Conservation (phyloP, 2,888 invertebrate species). For the Drosophila mulleri region DNA sequence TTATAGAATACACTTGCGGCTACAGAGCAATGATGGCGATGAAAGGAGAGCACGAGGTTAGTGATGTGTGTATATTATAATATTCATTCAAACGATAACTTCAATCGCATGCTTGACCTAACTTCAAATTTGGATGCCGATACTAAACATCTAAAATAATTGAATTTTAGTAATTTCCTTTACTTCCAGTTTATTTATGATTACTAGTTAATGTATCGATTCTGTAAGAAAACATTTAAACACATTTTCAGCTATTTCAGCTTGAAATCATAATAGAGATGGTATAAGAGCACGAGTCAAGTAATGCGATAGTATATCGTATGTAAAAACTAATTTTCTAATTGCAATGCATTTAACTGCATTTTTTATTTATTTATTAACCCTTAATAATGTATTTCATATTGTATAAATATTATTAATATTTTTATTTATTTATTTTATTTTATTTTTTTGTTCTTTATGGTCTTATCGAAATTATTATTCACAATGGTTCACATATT, state of each 20-base stretch:
- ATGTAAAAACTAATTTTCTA: too few species aligned
- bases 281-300: too few species aligned
- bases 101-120: not conserved
- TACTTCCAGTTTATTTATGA: too few species aligned
- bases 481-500: not conserved
- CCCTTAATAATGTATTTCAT: not conserved
- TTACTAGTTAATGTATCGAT: not conserved
- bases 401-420: not conserved
- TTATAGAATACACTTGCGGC: conserved; percentile 46
- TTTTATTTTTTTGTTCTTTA: too few species aligned
- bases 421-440: not conserved
- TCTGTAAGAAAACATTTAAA: not conserved
- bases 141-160: too few species aligned
- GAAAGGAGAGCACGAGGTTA: conserved; percentile 64
- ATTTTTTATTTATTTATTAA: not conserved
- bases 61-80: too few species aligned
- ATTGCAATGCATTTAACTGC: not conserved
- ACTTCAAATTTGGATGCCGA: not conserved
- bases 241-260: too few species aligned
- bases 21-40: conserved; percentile 48
- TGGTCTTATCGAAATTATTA: not conserved
- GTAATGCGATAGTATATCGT: too few species aligned
- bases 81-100: conserved; percentile 13
- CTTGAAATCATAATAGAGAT: not conserved
- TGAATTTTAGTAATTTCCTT: too few species aligned